Evolutionary conservation across 1,140 invertebrate species (phyloP).

Genomic region (Habropoda laboriosa): DNA sequence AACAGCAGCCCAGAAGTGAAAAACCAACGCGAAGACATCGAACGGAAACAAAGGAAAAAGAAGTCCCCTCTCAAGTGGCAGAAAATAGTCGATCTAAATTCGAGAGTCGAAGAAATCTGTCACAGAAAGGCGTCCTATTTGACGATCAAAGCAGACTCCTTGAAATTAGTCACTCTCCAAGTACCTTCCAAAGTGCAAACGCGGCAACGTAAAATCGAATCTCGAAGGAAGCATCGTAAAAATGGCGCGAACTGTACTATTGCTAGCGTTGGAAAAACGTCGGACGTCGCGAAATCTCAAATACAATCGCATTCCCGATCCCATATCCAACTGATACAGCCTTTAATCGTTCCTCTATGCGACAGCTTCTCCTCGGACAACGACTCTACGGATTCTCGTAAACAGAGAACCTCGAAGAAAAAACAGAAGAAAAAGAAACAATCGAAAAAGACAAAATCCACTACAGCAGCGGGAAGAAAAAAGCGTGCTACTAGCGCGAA

Average conservation of each 20-base stretch:
- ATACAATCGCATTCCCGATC: neutral
- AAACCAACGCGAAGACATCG: constrained; percentile 73
- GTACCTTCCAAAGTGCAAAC: constrained; percentile 24
- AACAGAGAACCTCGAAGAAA: constrained; percentile 76
- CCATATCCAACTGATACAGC: constrained; percentile 19
- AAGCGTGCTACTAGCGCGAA: constrained; percentile 44
- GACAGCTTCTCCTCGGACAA: constrained; percentile 83
- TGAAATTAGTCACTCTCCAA: constrained; percentile 52
- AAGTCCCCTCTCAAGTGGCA: constrained; percentile 78
- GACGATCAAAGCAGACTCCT: constrained; percentile 57
- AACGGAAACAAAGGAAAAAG: constrained; percentile 81
- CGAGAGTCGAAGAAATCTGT: constrained; percentile 37
- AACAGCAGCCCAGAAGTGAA: neutral
- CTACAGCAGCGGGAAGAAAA: neutral
- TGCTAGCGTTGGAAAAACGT: neutral
- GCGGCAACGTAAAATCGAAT: constrained; percentile 72
- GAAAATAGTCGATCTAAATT: constrained; percentile 59
- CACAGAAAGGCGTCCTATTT: constrained; percentile 21
- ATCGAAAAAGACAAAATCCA: constrained; percentile 52
- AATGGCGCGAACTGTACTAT: neutral
- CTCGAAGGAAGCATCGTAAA: constrained; percentile 2
- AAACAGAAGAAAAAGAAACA: constrained; percentile 81
- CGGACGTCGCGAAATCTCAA: constrained; percentile 12
- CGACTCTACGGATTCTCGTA: constrained; percentile 42
- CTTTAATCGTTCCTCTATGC: constrained; percentile 48